Conservation (phyloP, 2,797 vertebrate genomes). For the Rhinoraja longicauda region DNA sequence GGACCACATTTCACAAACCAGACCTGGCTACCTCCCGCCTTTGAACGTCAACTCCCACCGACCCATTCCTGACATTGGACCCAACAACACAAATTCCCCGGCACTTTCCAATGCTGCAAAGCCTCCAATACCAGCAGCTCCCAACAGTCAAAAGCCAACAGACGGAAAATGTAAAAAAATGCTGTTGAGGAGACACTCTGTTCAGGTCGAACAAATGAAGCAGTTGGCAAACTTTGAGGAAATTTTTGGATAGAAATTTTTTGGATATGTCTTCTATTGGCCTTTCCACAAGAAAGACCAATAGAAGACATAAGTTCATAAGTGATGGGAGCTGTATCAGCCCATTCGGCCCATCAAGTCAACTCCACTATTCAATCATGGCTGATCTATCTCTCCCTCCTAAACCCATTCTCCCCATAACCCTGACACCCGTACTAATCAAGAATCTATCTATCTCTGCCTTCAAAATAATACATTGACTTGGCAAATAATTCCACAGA, state of each 20-base stretch:
- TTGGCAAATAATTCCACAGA: no score
- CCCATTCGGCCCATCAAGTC: no score
- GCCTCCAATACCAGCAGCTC: constrained; percentile 59
- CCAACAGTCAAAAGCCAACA: constrained; percentile 54
- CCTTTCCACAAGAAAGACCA: no score
- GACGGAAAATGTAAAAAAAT: constrained; percentile 67
- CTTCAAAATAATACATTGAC: no score
- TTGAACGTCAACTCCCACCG: constrained; percentile 61
- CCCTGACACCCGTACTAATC: no score
- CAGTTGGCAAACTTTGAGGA: constrained; percentile 70
- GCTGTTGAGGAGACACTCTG: constrained; percentile 74
- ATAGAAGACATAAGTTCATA: not conserved
- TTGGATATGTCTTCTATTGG: no score
- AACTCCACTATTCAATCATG: no score
- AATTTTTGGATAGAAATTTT: constrained; percentile 53
- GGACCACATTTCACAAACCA: constrained; percentile 63
- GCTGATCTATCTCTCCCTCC: no score
- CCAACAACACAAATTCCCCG: constrained; percentile 52
- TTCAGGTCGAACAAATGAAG: constrained; percentile 81
- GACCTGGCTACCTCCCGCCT: constrained; percentile 76
- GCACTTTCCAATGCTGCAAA: constrained; percentile 60
- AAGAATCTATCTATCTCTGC: no score
- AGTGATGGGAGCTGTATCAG: no score
- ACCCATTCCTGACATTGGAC: constrained; percentile 61
- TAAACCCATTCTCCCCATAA: no score